A percentile compares a stretch with the other conserved stretches of the same genome.
These are phyloP conservation scores for Thermophis baileyi DNA, from an alignment of 2,113 vertebrate species.

Conservation along the genomic window DNA sequence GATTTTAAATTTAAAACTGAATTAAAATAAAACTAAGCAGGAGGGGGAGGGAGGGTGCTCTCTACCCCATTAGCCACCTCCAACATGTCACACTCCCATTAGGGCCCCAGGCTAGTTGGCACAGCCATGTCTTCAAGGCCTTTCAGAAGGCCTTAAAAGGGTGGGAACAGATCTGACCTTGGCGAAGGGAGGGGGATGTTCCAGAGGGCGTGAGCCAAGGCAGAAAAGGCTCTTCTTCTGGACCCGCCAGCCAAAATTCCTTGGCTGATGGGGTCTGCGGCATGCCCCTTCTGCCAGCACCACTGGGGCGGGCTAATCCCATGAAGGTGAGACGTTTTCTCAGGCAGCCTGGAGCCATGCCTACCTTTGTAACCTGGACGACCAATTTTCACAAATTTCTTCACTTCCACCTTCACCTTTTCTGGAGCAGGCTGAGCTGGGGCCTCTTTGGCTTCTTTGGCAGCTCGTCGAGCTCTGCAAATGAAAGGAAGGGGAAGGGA, in stretches of 20 bases:
- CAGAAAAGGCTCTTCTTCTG: background rate
- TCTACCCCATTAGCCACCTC: background rate
- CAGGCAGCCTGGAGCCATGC: background rate
- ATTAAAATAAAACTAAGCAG: background rate
- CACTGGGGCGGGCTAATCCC: background rate
- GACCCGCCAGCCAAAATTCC: background rate
- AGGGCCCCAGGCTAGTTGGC: background rate
- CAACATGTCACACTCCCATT: background rate
- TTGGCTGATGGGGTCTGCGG: background rate
- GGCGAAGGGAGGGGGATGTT: background rate
- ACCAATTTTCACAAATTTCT: slow-evolving; percentile 98
- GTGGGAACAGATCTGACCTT: background rate
- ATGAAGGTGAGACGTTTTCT: background rate
- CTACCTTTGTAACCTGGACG: slow-evolving; percentile 96
- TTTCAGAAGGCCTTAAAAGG: background rate
- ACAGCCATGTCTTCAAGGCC: background rate
- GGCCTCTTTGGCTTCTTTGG: slow-evolving; percentile 97
- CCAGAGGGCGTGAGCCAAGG: background rate
- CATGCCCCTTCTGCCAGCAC: background rate
- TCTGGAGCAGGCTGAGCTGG: slow-evolving; percentile 95
- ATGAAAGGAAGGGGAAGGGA: accelerated
- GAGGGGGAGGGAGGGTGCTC: background rate
- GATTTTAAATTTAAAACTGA: background rate
- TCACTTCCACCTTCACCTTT: slow-evolving; percentile 97
- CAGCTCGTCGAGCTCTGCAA: slow-evolving; percentile 83